phyloP scores from a whole-genome alignment of 2,888 invertebrate species.

The Rhagonycha fulva region DNA sequence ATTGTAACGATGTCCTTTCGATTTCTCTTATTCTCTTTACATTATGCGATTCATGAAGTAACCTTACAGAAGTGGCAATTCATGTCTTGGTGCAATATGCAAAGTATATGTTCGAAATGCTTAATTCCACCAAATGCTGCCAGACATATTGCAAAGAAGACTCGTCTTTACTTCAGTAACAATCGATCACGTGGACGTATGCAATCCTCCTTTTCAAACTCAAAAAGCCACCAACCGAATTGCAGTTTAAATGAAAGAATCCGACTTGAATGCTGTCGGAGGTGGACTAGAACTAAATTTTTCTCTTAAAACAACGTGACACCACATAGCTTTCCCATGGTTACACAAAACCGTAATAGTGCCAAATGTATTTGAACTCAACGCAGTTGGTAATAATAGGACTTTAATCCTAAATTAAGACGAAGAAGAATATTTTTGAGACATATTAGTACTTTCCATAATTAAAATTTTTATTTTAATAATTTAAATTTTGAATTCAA shows the following conservation, averaged over 20 bases:
- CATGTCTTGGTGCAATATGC: neutral
- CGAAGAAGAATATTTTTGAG: too few relatives aligned
- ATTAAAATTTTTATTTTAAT: too few relatives aligned
- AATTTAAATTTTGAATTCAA: too few relatives aligned
- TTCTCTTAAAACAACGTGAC: too few relatives aligned
- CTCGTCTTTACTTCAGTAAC: neutral
- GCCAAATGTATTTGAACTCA: too few relatives aligned
- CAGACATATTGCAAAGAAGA: neutral
- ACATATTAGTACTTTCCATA: too few relatives aligned
- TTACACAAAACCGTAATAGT: too few relatives aligned
- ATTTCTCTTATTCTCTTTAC: neutral
- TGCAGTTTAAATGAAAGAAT: neutral
- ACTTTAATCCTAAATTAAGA: too few relatives aligned
- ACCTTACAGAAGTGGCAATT: neutral
- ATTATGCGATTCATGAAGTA: neutral
- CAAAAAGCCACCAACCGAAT: neutral
- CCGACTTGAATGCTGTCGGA: too few relatives aligned
- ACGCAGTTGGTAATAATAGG: too few relatives aligned
- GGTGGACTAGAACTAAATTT: too few relatives aligned
- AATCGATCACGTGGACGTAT: neutral
- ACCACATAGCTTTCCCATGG: too few relatives aligned
- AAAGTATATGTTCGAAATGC: neutral
- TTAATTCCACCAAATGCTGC: neutral
- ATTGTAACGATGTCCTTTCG: neutral
- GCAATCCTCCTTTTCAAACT: neutral